Evolutionary conservation across 2,888 invertebrate genomes (phyloP).

Genomic region (Caradrina kadenii): DNA sequence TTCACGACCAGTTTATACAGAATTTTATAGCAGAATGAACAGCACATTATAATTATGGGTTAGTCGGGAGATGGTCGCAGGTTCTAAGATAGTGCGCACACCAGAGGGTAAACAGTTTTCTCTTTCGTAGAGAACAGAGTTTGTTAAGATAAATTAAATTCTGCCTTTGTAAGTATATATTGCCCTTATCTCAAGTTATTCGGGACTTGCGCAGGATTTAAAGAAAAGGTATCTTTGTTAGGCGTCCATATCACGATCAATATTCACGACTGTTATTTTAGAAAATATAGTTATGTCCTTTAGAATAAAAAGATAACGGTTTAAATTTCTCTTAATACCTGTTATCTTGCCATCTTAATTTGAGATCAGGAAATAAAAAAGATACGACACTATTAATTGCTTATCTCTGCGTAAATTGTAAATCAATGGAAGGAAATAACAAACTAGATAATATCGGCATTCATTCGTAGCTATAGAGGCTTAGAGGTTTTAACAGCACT

Average conservation of each 20-base stretch:
- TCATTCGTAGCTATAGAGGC: constrained; percentile 2
- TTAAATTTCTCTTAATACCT: constrained; percentile 10
- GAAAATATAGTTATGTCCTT: no score
- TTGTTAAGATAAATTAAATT: no score
- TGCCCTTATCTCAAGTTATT: no score
- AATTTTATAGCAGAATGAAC: constrained; percentile 39
- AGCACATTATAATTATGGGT: constrained; percentile 27
- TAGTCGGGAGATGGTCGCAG: not conserved
- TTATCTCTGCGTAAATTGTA: constrained; percentile 46
- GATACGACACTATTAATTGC: constrained; percentile 36
- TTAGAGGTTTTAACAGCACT: not conserved
- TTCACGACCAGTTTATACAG: constrained; percentile 28
- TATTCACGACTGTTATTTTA: no score
- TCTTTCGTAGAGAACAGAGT: not conserved
- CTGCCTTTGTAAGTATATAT: no score
- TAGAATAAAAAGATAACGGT: constrained; percentile 12
- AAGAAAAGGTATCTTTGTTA: no score
- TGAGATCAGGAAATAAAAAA: constrained; percentile 42
- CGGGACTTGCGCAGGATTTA: no score
- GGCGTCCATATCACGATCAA: no score
- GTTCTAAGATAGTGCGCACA: not conserved
- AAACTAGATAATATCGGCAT: constrained; percentile 35
- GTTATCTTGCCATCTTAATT: constrained; percentile 18
- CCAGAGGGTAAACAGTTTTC: not conserved
- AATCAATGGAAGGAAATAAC: constrained; percentile 56